Evolutionary conservation across 2,113 vertebrate genomes (phyloP).

Genomic region (Perca flavescens): DNA sequence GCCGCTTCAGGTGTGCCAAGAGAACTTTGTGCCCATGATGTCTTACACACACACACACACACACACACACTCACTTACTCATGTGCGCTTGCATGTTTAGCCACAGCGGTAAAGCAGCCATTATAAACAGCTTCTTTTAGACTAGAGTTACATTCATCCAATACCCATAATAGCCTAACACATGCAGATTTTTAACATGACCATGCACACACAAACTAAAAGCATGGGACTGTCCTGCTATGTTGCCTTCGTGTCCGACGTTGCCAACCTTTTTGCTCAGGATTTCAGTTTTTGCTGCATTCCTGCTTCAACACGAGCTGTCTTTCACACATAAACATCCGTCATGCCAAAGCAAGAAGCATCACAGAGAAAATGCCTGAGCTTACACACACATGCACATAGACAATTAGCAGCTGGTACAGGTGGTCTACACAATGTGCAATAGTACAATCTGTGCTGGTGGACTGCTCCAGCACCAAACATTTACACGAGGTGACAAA

Average conservation of each 20-base stretch:
- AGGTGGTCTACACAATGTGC: neutral
- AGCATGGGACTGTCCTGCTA: slow-evolving; percentile 59
- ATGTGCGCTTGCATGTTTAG: slow-evolving; percentile 62
- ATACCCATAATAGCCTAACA: slow-evolving; percentile 30
- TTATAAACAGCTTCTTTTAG: slow-evolving; percentile 60
- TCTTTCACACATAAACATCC: slow-evolving; percentile 1
- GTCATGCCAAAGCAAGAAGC: slow-evolving; percentile 57
- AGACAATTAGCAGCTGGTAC: neutral
- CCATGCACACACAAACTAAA: slow-evolving; percentile 17
- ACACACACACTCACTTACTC: no score
- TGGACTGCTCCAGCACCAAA: neutral
- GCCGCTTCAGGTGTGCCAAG: slow-evolving; percentile 72
- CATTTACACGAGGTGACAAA: neutral
- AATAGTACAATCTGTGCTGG: neutral
- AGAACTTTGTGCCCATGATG: slow-evolving; percentile 74
- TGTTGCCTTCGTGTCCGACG: slow-evolving; percentile 71
- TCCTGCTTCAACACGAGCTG: slow-evolving; percentile 40
- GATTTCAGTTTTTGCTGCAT: slow-evolving; percentile 72
- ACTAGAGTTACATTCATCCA: slow-evolving; percentile 43
- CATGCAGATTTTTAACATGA: slow-evolving; percentile 23
- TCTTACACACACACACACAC: slow-evolving; percentile 53
- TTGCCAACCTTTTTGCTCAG: slow-evolving; percentile 71
- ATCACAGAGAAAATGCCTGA: neutral
- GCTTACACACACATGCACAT: slow-evolving; percentile 8
- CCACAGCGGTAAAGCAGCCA: slow-evolving; percentile 58